Base-by-base conservation (phyloP, 2,888 invertebrate genomes). In the Dione juno region DNA sequence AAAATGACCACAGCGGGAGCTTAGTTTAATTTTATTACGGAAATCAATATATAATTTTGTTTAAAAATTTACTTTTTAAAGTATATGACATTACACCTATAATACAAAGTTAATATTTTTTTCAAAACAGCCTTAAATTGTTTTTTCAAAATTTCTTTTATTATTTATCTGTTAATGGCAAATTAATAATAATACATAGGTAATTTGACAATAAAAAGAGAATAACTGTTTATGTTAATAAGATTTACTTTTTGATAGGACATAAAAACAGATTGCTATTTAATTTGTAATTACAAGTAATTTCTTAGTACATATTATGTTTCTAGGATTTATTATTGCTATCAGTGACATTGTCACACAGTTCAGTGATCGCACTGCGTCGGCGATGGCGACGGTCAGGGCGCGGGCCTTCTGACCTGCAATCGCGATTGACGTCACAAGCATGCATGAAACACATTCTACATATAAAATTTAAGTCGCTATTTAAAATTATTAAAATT, bases 301-400 rank as follows among this genome's bases (percentile, higher is more conserved):
- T 37, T 54, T 2, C 1, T 54, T 64, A 57, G n/a, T 69, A n/a
- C n/a, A n/a, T 41, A 37, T 76, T 72, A 79, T 76, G 75, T 80
- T 78, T 81, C 82, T 84, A 71, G 79, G 80, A 82, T 82, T 83
- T 84, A 84, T 83, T 81, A 78, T 81, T 75, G 81, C 87, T 88
- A 90, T 90, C 90, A 84, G 84, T 81, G 83, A 82, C 85, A 86
- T 85, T 88, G 89, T 85, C 87, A 84, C 84, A 82, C 83, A 87
- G 89, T 88, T 87, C 87, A 88, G 85, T 82, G 82, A 72, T 83
- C 83, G 84, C 77, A 66, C 54, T 58, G 64, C 75, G 77, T 75
- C 74, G 75, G 77, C 74, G 75, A 77, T 75, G 75, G 74, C 69
- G 75, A 71, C 74, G 58, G 68, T 59, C 74, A 72, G 72, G 73